Evolutionary conservation across 1,140 invertebrate genomes (phyloP), one percentile per base, ranked within the genome.

Genomic region (Ostrea edulis): DNA sequence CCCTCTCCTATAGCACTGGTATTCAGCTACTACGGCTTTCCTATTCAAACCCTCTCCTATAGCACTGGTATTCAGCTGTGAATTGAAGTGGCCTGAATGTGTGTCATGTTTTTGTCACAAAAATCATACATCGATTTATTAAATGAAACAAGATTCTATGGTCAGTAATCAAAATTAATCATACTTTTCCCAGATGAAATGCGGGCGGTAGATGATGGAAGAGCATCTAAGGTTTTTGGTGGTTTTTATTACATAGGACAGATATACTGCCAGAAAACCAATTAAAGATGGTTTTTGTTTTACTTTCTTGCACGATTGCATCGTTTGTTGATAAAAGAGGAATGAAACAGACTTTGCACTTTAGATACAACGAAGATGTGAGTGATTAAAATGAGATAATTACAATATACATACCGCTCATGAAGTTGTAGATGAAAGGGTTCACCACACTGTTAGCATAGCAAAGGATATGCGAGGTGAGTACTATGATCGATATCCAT

Each of bases 371-470:
- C 25, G n/a, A 77, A 77, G 68, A 77, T 68, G 68, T 77, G 29
- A 35, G 2, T 35, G 68, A 35, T 35, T 22, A 22, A 22, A 68
- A 68, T 11, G 65, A 25, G 65, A 25, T 68, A 11, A 68, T 84
- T 84, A 55, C 35, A 29, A 11, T 22, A 84, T 54, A 89, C 92
- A 88, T 96, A 98, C 98, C 97, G 93, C 97, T 98, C 98, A 98
- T 98, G 93, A 98, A 98, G 95, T 98, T 98, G 95, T 98, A 98
- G 89, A 98, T 98, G 88, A 98, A 95, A 0, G 98, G 98, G 95
- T 98, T 98, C 85, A 98, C 96, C 3, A 97, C 97, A 90, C 97
- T 97, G 95, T 98, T 98, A 65, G 97, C 97, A 94, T 98, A 98
- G 93, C 97, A 93, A 8, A 95, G 89, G 20, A 89, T 85, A 82